Conservation (phyloP, 2,888 invertebrate genomes). For the Hermaeophaga mercurialis region DNA sequence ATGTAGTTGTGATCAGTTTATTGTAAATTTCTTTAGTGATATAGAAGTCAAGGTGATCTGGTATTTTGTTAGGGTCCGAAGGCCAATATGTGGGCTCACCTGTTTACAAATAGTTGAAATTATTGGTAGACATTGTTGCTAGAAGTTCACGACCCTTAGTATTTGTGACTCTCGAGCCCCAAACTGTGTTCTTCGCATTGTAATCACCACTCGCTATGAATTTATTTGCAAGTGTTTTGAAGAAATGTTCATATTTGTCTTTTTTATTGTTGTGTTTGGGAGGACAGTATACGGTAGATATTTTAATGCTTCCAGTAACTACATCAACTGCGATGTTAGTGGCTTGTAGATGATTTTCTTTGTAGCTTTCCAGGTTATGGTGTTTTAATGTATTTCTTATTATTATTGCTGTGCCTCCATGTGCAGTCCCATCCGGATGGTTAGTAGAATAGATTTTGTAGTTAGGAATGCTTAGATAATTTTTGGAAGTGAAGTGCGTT, state of each 20-base stretch:
- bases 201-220: conserved; percentile 36
- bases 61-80: conserved; percentile 6
- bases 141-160: not conserved
- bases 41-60: conserved; percentile 6
- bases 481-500: conserved; percentile 19
- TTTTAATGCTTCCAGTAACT: not conserved
- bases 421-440: conserved; percentile 14
- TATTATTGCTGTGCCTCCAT: conserved; percentile 23
- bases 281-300: conserved; percentile 33
- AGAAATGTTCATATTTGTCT: conserved; percentile 27
- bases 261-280: conserved; percentile 37
- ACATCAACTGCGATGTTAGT: conserved; percentile 1
- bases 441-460: conserved; percentile 4
- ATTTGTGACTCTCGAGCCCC: conserved; percentile 33
- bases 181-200: conserved; percentile 20
- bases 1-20: conserved; percentile 3
- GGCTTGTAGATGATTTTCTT: conserved; percentile 8
- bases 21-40: conserved; percentile 6
- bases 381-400: conserved; percentile 25
- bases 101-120: not conserved
- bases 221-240: conserved; percentile 30
- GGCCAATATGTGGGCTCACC: conserved; percentile 1
- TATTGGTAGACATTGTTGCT: not conserved
- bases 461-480: not conserved
- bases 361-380: conserved; percentile 22